Percentiles rank a stretch among this genome's conserved stretches.
Conservation (phyloP, 1,140 invertebrate genomes). For the Bombus huntii region DNA sequence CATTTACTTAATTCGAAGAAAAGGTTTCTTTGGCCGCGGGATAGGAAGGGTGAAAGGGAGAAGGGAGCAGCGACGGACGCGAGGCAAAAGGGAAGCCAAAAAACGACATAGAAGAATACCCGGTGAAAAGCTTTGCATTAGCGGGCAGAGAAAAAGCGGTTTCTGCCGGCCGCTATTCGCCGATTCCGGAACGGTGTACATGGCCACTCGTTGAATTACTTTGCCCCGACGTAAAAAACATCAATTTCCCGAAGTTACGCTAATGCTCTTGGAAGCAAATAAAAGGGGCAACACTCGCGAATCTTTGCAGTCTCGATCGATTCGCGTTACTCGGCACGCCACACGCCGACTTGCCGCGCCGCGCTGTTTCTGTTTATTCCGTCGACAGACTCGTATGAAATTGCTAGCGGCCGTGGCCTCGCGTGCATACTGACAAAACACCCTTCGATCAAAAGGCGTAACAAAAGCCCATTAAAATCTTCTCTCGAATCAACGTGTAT, state of each 20-base stretch:
- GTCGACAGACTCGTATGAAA: not conserved
- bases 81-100: slow-evolving; percentile 6
- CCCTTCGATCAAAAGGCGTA: not conserved
- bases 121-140: slow-evolving; percentile 40
- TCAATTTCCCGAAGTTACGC: slow-evolving; percentile 39
- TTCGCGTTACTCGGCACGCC: not conserved
- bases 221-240: slow-evolving; percentile 39
- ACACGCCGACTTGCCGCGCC: not conserved
- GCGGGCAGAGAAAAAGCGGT: slow-evolving; percentile 37
- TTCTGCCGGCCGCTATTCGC: slow-evolving; percentile 19
- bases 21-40: slow-evolving; percentile 15
- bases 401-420: too few relatives aligned
- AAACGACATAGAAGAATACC: slow-evolving; percentile 23
- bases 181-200: slow-evolving; percentile 23
- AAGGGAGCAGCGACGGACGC: not conserved
- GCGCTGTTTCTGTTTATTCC: not conserved
- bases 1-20: slow-evolving; percentile 28
- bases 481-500: not conserved
- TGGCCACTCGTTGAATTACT: slow-evolving; percentile 42
- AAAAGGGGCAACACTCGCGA: slow-evolving; percentile 22
- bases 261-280: slow-evolving; percentile 36
- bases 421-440: not conserved
- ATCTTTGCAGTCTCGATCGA: slow-evolving; percentile 5
- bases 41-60: not conserved
- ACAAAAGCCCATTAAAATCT: slow-evolving; percentile 10